Conservation (phyloP, 2,797 vertebrate genomes). For the Chiroxiphia lanceolata region DNA sequence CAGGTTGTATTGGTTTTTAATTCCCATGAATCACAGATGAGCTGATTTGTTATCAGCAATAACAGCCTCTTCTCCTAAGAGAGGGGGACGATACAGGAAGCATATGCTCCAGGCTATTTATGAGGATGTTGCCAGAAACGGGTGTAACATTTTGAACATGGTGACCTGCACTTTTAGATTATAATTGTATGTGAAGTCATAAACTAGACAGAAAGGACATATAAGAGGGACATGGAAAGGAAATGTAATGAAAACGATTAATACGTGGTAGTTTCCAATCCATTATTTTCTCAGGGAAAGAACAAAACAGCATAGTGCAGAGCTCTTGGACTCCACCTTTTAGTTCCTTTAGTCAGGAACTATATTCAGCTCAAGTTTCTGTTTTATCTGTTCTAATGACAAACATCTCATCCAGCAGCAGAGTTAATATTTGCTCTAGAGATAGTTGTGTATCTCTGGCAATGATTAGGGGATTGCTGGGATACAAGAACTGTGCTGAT, state of each 20-base stretch:
- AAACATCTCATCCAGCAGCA: background rate
- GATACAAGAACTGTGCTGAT: background rate
- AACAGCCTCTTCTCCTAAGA: slow-evolving; percentile 16
- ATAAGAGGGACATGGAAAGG: background rate
- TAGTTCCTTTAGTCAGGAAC: background rate
- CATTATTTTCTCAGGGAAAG: slow-evolving; percentile 47
- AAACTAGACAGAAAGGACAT: background rate
- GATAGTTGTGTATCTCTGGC: background rate
- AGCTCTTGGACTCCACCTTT: slow-evolving; percentile 1
- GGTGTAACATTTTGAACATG: background rate
- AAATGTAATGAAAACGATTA: background rate
- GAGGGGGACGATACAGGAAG: background rate
- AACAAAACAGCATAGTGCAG: background rate
- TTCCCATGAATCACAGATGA: slow-evolving; percentile 11
- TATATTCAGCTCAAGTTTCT: background rate
- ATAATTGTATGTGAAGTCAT: background rate
- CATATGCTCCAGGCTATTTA: slow-evolving; percentile 28
- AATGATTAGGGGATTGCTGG: background rate
- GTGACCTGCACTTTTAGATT: slow-evolving; percentile 19
- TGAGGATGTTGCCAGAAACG: background rate
- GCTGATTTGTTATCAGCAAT: slow-evolving; percentile 16
- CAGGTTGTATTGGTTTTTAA: background rate
- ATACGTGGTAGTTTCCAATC: background rate
- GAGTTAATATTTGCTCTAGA: background rate
- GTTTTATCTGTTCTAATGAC: background rate